A percentile compares a stretch with the other conserved stretches of the same genome.
phyloP scores from a whole-genome alignment of 2,888 invertebrate genomes.

The Thysanoteuthis rhombus region DNA sequence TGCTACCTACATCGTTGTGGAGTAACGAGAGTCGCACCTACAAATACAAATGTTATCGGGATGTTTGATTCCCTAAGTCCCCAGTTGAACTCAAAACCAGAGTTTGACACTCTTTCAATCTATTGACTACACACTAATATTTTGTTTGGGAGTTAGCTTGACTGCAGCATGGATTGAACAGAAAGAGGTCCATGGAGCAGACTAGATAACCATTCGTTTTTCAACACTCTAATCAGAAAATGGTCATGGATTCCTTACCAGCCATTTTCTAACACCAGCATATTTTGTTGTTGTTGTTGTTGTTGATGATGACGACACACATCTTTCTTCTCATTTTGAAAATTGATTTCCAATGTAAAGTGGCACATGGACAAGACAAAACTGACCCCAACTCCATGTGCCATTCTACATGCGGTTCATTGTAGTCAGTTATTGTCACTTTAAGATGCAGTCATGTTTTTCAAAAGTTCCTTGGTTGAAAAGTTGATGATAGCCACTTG shows the following conservation, averaged over 20 bases:
- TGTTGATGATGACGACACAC: not conserved
- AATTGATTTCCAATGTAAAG: not conserved
- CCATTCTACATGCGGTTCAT: not conserved
- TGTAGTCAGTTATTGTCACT: not conserved
- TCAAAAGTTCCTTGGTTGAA: not conserved
- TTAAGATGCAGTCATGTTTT: slow-evolving; percentile 12
- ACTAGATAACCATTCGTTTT: not conserved
- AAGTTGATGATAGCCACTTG: not conserved
- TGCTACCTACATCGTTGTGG: not conserved
- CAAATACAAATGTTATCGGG: not conserved
- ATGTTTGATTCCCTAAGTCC: slow-evolving; percentile 12
- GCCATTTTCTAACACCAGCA: not conserved
- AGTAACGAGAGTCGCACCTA: not conserved
- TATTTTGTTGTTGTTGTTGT: not conserved
- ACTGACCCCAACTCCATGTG: not conserved
- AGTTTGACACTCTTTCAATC: not conserved
- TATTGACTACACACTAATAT: not conserved
- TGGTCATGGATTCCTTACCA: not conserved
- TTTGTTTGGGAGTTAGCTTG: not conserved
- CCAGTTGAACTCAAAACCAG: not conserved
- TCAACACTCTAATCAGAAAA: not conserved
- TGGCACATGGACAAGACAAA: not conserved
- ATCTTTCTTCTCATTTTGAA: not conserved
- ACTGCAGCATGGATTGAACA: not conserved
- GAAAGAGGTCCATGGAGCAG: not conserved